phyloP scores from a whole-genome alignment of 2,797 vertebrate genomes.

The Anniella stebbinsi region DNA sequence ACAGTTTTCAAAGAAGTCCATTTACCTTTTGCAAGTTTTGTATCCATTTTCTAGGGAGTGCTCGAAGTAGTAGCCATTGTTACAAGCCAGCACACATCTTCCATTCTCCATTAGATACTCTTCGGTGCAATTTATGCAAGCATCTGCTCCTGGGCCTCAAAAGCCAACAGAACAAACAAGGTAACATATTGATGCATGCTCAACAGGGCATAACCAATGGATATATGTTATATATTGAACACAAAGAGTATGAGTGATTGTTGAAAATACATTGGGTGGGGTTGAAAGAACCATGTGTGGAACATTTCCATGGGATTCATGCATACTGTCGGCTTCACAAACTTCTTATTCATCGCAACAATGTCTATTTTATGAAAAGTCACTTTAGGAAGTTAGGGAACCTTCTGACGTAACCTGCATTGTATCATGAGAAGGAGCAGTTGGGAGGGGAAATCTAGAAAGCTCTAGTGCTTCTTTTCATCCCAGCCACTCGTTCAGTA shows the following conservation, averaged over 20 bases:
- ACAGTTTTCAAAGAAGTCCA: slow-evolving; percentile 26
- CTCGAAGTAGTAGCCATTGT: slow-evolving; percentile 89
- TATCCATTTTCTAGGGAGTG: slow-evolving; percentile 85
- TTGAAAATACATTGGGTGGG: background rate
- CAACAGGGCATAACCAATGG: background rate
- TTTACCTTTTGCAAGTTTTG: slow-evolving; percentile 93
- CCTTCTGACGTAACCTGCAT: background rate
- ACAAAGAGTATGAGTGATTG: background rate
- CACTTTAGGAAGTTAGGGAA: background rate
- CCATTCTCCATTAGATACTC: slow-evolving; percentile 93
- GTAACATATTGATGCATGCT: slow-evolving; percentile 40
- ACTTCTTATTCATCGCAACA: background rate
- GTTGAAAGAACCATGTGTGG: background rate
- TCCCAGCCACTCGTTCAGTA: background rate
- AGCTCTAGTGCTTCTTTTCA: background rate
- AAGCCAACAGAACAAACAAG: slow-evolving; percentile 52
- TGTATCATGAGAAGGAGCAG: background rate
- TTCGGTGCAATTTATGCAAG: slow-evolving; percentile 91
- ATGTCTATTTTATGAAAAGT: background rate
- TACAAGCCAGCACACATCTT: slow-evolving; percentile 90
- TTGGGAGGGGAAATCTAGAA: background rate
- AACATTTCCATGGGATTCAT: background rate
- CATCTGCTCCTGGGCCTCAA: slow-evolving; percentile 91
- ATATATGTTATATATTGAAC: background rate
- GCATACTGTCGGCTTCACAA: background rate